Conservation (phyloP, 1,140 invertebrate species). For the Penaeus vannamei region DNA sequence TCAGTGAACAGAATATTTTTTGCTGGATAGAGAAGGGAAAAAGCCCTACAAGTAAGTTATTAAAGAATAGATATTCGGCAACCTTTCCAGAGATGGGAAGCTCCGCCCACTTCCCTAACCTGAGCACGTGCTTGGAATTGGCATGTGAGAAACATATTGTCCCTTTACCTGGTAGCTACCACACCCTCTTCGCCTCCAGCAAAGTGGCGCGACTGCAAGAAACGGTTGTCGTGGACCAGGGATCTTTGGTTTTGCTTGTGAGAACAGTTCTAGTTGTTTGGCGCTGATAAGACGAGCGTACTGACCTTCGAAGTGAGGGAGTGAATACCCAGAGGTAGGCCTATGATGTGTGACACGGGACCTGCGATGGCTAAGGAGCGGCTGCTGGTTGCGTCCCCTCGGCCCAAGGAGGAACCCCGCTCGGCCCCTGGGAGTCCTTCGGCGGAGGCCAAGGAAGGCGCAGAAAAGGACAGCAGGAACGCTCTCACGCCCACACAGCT, state of each 20-base stretch:
- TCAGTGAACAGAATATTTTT: no score
- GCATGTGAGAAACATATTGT: constrained; percentile 45
- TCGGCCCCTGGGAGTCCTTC: constrained; percentile 48
- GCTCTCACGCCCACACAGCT: background rate
- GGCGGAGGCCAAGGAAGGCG: background rate
- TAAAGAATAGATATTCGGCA: background rate
- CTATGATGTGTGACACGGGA: no score
- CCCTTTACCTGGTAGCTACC: constrained; percentile 31
- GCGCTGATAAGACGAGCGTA: no score
- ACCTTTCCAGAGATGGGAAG: background rate
- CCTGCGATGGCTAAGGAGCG: constrained; percentile 19
- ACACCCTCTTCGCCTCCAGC: background rate
- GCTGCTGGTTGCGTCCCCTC: background rate
- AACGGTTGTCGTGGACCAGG: no score
- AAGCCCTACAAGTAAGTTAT: no score
- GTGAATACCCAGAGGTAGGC: no score
- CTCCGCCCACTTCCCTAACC: constrained; percentile 39
- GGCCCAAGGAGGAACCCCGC: constrained; percentile 43
- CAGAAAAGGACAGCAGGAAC: background rate
- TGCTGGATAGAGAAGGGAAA: no score
- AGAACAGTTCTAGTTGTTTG: no score
- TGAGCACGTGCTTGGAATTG: constrained; percentile 53
- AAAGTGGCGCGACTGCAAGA: background rate
- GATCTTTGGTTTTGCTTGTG: no score
- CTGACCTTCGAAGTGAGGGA: no score